These are phyloP conservation scores for Luehdorfia chinensis DNA, from an alignment of 1,140 invertebrate genomes.

Conservation along the genomic window DNA sequence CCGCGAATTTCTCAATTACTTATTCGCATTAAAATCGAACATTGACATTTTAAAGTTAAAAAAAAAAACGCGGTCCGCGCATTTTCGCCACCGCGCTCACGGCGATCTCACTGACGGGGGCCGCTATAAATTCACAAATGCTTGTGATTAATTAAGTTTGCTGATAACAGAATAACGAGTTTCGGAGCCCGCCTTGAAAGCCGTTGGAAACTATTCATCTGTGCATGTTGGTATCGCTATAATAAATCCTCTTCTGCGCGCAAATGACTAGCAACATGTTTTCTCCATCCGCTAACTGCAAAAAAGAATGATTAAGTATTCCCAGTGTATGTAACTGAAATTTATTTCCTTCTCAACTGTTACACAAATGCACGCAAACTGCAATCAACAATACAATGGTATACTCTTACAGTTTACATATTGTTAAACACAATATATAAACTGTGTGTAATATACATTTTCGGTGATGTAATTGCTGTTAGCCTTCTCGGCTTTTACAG, in stretches of 20 bases:
- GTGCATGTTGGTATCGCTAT: neutral
- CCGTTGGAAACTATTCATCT: neutral
- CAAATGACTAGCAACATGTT: conserved; percentile 3
- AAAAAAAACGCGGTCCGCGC: too few species aligned
- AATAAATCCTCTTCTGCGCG: conserved; percentile 1
- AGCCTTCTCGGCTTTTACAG: too few species aligned
- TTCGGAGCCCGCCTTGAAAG: neutral
- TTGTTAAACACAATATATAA: neutral
- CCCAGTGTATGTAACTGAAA: neutral
- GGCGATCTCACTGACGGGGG: too few species aligned
- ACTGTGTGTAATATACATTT: too few species aligned
- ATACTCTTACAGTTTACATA: too few species aligned
- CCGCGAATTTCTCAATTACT: too few species aligned
- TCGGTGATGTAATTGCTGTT: too few species aligned
- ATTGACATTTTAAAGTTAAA: too few species aligned
- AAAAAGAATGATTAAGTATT: neutral
- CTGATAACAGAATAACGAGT: neutral
- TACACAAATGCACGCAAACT: neutral
- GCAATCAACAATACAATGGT: neutral
- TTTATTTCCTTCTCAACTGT: neutral
- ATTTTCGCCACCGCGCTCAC: too few species aligned
- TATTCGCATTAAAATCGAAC: too few species aligned
- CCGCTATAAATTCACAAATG: conserved; percentile 1
- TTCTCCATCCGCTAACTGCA: neutral
- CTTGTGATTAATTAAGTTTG: neutral